These are phyloP conservation scores for Cavia porcellus DNA, from an alignment of 2,113 vertebrate species.

Conservation along the genomic window DNA sequence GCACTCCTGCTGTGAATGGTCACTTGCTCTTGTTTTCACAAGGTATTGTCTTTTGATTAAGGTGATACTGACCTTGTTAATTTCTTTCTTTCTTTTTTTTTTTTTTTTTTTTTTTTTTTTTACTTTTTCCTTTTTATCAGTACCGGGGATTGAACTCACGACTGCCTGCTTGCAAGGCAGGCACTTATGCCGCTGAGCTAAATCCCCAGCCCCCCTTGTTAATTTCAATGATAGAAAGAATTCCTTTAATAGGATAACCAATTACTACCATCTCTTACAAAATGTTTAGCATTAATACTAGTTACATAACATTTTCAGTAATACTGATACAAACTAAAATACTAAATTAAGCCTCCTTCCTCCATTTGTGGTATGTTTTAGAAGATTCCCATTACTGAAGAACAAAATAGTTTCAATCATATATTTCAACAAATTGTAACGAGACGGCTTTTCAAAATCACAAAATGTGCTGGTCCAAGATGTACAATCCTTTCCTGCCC, in stretches of 20 bases:
- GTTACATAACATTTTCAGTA: background rate
- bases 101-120: no score
- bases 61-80: background rate
- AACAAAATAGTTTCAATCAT: background rate
- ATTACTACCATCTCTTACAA: background rate
- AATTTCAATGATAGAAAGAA: background rate
- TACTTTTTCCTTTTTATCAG: no score
- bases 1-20: background rate
- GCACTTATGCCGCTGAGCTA: no score
- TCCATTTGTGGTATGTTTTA: background rate
- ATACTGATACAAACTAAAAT: background rate
- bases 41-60: background rate
- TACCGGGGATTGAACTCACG: no score
- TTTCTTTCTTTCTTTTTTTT: background rate
- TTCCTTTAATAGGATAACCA: background rate
- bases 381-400: background rate
- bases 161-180: no score
- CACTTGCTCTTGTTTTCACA: background rate
- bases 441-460: background rate
- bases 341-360: background rate
- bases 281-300: background rate
- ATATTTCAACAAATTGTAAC: background rate
- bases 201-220: background rate
- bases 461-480: no score
- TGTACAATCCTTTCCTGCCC: fast-evolving